phyloP scores from a whole-genome alignment of 1,140 invertebrate species.

The Psilanteris sp. region DNA sequence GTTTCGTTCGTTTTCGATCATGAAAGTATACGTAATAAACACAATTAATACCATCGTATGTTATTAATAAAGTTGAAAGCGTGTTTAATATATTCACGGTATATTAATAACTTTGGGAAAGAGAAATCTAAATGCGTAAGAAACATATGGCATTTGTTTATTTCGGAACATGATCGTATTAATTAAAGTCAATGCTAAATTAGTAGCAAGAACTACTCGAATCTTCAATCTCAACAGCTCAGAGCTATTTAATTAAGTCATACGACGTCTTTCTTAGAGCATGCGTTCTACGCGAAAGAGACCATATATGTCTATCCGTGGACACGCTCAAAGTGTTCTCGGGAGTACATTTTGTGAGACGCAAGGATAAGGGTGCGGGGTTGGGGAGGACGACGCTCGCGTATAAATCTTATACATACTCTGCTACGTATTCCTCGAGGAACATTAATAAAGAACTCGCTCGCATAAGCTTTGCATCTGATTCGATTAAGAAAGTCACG shows the following conservation, averaged over 20 bases:
- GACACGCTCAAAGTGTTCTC: conserved; percentile 56
- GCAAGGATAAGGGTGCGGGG: conserved; percentile 22
- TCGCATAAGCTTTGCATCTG: conserved; percentile 48
- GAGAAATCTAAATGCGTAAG: background rate
- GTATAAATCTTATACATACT: conserved; percentile 48
- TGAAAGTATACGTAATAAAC: no score
- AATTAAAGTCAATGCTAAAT: conserved; percentile 54
- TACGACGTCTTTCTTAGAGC: conserved; percentile 46
- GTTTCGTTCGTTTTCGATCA: no score
- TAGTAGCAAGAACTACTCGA: conserved; percentile 35
- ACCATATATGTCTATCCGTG: conserved; percentile 38
- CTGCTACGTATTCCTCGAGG: conserved; percentile 41
- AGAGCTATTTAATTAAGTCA: conserved; percentile 58
- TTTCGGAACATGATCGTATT: conserved; percentile 41
- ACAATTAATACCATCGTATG: no score
- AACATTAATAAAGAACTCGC: conserved; percentile 57
- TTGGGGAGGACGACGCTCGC: conserved; percentile 17
- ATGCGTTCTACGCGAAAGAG: conserved; percentile 34
- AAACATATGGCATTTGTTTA: conserved; percentile 22
- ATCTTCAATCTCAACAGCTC: conserved; percentile 48
- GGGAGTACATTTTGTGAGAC: conserved; percentile 47
- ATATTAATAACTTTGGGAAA: no score
- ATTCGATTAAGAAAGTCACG: conserved; percentile 61
- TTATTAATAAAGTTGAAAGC: no score
- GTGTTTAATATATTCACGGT: no score